These are phyloP conservation scores for Apteryx owenii DNA, from an alignment of 2,113 vertebrate genomes.

Conservation along the genomic window DNA sequence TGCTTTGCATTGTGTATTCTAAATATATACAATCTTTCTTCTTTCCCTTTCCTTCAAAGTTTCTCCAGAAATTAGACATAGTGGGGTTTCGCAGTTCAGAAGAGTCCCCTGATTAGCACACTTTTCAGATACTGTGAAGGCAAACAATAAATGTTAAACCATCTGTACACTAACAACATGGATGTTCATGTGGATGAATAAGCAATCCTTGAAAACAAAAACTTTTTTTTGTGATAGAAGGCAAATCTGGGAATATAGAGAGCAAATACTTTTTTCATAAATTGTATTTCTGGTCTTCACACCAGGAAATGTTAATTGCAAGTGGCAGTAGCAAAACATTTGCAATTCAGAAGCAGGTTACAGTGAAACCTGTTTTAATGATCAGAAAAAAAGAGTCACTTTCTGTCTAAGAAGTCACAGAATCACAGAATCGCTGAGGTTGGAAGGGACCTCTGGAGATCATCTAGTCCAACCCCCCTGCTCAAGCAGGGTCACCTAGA, in stretches of 20 bases:
- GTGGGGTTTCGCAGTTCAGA: neutral
- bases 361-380: neutral
- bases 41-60: neutral
- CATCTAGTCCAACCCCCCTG: too few relatives aligned
- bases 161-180: too few relatives aligned
- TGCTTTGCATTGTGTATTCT: neutral
- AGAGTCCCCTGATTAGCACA: neutral
- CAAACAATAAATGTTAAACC: neutral
- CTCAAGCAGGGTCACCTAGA: too few relatives aligned
- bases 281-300: neutral
- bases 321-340: neutral
- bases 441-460: too few relatives aligned
- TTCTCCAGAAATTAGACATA: neutral
- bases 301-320: neutral
- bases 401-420: neutral
- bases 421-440: too few relatives aligned
- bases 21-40: neutral
- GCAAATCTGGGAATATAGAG: neutral
- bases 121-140: neutral
- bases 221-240: neutral
- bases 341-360: neutral
- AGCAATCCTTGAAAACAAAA: neutral
- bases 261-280: neutral
- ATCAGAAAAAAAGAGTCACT: neutral
- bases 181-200: too few relatives aligned